Base-by-base conservation (phyloP, 1,140 invertebrate species). In the Hycleus phaleratus region DNA sequence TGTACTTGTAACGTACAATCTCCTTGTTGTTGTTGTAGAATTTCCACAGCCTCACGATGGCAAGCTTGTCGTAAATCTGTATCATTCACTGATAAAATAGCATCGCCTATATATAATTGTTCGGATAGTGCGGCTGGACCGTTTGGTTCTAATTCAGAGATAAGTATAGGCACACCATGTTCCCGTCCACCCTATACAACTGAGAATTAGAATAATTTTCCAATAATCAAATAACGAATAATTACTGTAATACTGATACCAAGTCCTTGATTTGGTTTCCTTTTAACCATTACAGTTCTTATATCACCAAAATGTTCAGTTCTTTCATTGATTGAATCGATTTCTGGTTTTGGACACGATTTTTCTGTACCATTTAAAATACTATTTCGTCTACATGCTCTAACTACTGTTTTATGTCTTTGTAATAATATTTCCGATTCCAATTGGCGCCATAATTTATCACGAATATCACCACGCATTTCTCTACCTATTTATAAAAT, bases 341-440 rank as follows among this genome's bases (percentile, higher is more conserved):
- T 55, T 46, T 64, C 58, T 2, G 68, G 65, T 60, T 71, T 67
- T 2, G 56, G 54, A 47, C 60, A 63, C 26, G 62, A 62, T 26
- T 63, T 67, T 9, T 66, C 65, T 7, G 44, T 51, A 54, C 60
- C 59, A 51, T 65, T 45, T 68, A 78, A 56, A 71, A 70, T 66
- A 74, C 71, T 73, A 56, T 72, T 71, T 55, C 72, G 63, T 43
- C 75, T 66, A 64, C 75, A 77, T 3, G 82, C 83, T 25, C 79
- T 74, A 63, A 89, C 85, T 26, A 90, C 83, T 53, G 87, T 90
- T 75, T 91, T 91, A 72, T 91, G 89, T 48, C 90, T 78, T 73
- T 92, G 89, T 38, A 93, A 76, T 59, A 91, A 79, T 59, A 93
- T 93, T 76, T 93, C 90, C 0, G 90, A 86, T 72, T 93, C 90